Conservation (phyloP, 2,113 vertebrate species). For the Desmodus rotundus region DNA sequence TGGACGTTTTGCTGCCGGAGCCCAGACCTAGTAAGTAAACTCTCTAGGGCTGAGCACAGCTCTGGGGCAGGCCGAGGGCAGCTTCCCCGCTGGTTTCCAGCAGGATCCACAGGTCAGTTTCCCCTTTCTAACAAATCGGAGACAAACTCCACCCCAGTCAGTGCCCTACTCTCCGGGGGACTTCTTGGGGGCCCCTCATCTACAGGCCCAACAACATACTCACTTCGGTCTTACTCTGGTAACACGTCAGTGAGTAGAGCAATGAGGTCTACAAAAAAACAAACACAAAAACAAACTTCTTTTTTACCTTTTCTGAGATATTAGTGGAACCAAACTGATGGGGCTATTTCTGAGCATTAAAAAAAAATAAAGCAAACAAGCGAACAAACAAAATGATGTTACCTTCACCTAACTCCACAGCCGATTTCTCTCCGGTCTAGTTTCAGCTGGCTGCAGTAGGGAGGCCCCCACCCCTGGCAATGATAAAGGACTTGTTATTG, state of each 20-base stretch:
- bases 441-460: neutral
- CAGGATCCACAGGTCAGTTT: neutral
- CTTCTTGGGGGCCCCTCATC: neutral
- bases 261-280: neutral
- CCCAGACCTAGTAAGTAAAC: neutral
- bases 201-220: neutral
- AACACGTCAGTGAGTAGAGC: conserved; percentile 26
- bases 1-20: neutral
- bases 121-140: neutral
- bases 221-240: neutral
- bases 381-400: neutral
- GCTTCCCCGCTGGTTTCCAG: neutral
- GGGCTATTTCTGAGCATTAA: neutral
- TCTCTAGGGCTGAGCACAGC: neutral
- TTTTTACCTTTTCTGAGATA: conserved; percentile 1
- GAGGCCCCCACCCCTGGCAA: neutral
- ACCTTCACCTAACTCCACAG: neutral
- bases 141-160: neutral
- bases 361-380: neutral
- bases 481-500: conserved; percentile 38
- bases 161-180: neutral
- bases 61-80: neutral
- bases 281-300: neutral
- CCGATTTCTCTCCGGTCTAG: neutral
- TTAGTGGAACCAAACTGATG: neutral